phyloP scores from a whole-genome alignment of 2,113 vertebrate genomes.

The Corythoichthys haematopterus region DNA sequence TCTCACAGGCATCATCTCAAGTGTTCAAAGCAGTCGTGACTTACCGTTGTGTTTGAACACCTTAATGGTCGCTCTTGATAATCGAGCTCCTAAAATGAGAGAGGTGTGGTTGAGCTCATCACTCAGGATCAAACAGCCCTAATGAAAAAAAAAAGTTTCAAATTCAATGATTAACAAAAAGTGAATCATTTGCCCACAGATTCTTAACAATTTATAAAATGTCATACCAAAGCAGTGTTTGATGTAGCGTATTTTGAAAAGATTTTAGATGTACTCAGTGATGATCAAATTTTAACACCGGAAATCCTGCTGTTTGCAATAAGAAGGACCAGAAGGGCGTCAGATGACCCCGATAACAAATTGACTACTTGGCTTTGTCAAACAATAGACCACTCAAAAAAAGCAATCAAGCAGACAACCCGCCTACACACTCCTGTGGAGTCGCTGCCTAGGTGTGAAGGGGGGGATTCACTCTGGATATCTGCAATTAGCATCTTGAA shows the following conservation, averaged over 20 bases:
- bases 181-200: not conserved
- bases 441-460: no score
- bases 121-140: slow-evolving; percentile 94
- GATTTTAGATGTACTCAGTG: not conserved
- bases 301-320: no score
- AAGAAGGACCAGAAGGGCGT: no score
- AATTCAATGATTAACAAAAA: not conserved
- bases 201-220: not conserved
- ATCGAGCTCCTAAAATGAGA: slow-evolving; percentile 84
- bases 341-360: no score
- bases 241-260: not conserved
- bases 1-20: not conserved
- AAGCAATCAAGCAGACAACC: no score
- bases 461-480: no score
- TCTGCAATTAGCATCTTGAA: no score
- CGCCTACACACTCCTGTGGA: no score
- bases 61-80: slow-evolving; percentile 86
- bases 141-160: slow-evolving; percentile 16
- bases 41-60: slow-evolving; percentile 95
- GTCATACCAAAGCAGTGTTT: not conserved
- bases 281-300: not conserved
- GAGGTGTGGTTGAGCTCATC: slow-evolving; percentile 92
- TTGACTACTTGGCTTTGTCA: no score
- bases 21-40: slow-evolving; percentile 46
- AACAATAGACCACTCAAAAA: no score